These are phyloP conservation scores for Stigmatopora nigra DNA, from an alignment of 2,113 vertebrate genomes.

Conservation along the genomic window DNA sequence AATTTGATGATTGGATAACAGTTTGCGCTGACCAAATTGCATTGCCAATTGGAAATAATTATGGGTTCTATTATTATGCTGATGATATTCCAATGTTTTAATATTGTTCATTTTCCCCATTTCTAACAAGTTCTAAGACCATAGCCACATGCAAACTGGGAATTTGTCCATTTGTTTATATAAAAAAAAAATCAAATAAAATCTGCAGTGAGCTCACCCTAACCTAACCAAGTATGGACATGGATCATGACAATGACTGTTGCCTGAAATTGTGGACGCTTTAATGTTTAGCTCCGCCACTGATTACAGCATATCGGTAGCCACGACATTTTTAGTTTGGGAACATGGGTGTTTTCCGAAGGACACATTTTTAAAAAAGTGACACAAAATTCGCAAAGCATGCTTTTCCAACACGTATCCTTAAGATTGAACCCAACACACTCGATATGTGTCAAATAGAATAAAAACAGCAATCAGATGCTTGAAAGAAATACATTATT, in stretches of 20 bases:
- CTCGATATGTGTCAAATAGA: conserved; percentile 49
- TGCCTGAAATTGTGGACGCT: conserved; percentile 43
- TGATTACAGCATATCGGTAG: neutral
- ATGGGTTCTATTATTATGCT: neutral
- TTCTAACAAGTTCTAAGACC: conserved; percentile 50
- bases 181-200: too few relatives aligned
- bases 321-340: conserved; percentile 14
- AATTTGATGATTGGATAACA: neutral
- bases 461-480: conserved; percentile 60
- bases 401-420: conserved; percentile 39
- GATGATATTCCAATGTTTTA: neutral
- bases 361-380: conserved; percentile 27
- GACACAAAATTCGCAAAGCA: conserved; percentile 36
- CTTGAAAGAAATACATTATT: conserved; percentile 51
- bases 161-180: neutral
- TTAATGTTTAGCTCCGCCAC: conserved; percentile 20
- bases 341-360: conserved; percentile 11
- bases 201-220: conserved; percentile 24
- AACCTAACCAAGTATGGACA: conserved; percentile 48
- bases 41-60: neutral
- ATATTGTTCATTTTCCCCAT: conserved; percentile 28
- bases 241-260: conserved; percentile 28
- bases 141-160: conserved; percentile 7
- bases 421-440: conserved; percentile 22
- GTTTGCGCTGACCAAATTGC: neutral